phyloP scores from a whole-genome alignment of 2,113 vertebrate species.

The Carollia perspicillata region DNA sequence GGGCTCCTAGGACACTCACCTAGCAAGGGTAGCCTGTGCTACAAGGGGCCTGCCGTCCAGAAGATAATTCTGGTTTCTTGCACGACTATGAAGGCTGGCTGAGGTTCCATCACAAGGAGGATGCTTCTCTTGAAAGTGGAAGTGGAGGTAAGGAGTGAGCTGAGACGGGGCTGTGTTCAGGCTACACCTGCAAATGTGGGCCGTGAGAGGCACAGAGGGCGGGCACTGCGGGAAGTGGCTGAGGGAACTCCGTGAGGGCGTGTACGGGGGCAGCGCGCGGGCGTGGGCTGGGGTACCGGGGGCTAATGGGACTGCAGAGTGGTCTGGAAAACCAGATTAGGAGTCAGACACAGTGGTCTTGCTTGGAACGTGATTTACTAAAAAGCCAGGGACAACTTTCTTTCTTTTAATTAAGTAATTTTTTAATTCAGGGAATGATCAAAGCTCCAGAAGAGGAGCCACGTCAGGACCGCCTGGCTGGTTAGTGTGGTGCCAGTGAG shows the following conservation, averaged over 20 bases:
- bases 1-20: too few species aligned
- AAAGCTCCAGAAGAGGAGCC: neutral
- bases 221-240: neutral
- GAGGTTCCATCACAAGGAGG: neutral
- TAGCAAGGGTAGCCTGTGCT: too few species aligned
- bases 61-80: too few species aligned
- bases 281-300: neutral
- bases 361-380: neutral
- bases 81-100: neutral
- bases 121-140: neutral
- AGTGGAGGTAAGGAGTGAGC: neutral
- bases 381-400: neutral
- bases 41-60: too few species aligned
- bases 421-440: neutral
- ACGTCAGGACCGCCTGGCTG: neutral
- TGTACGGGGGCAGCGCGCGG: neutral
- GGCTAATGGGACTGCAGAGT: rapidly evolving
- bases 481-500: neutral
- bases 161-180: neutral
- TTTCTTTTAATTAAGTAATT: neutral
- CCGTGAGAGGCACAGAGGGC: neutral
- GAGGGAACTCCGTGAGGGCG: rapidly evolving
- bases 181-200: neutral
- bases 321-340: neutral
- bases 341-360: too few species aligned